Evolutionary conservation across 2,113 vertebrate genomes (phyloP).

Genomic region (Pelobates fuscus): DNA sequence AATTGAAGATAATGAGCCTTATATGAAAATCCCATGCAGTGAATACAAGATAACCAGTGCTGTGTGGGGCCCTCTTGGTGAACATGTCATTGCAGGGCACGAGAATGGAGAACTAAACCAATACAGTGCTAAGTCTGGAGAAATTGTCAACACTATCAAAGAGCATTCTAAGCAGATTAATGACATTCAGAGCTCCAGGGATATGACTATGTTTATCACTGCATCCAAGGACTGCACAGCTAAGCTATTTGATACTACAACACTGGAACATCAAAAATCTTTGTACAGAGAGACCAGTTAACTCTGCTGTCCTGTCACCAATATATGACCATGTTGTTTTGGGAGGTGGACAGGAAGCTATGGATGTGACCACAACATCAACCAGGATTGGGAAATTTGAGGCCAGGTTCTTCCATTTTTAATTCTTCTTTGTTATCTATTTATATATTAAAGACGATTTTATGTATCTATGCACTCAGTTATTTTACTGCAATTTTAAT

Average conservation of each 20-base stretch:
- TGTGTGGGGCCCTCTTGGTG: slow-evolving; percentile 92
- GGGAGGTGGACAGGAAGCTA: slow-evolving; percentile 96
- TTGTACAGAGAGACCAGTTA: slow-evolving; percentile 95
- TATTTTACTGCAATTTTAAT: too few relatives aligned
- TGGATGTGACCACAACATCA: slow-evolving; percentile 97
- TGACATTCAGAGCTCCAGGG: slow-evolving; percentile 91
- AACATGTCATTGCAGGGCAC: slow-evolving; percentile 90
- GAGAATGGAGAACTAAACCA: slow-evolving; percentile 95
- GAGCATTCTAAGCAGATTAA: slow-evolving; percentile 97
- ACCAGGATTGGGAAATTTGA: slow-evolving; percentile 98
- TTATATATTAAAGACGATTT: too few relatives aligned
- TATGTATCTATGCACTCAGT: too few relatives aligned
- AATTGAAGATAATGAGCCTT: slow-evolving; percentile 90
- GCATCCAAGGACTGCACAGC: slow-evolving; percentile 95
- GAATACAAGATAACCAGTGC: slow-evolving; percentile 96
- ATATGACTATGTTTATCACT: slow-evolving; percentile 93
- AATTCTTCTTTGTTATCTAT: too few relatives aligned
- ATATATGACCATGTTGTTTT: slow-evolving; percentile 95
- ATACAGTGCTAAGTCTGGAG: slow-evolving; percentile 94
- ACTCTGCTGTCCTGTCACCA: slow-evolving; percentile 93
- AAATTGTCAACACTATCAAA: slow-evolving; percentile 82
- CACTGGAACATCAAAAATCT: slow-evolving; percentile 89
- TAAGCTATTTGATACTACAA: slow-evolving; percentile 89
- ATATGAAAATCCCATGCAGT: slow-evolving; percentile 86
- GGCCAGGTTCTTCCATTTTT: slow-evolving; percentile 79